Conservation (phyloP, 1,140 invertebrate genomes). For the Eriocheir sinensis region DNA sequence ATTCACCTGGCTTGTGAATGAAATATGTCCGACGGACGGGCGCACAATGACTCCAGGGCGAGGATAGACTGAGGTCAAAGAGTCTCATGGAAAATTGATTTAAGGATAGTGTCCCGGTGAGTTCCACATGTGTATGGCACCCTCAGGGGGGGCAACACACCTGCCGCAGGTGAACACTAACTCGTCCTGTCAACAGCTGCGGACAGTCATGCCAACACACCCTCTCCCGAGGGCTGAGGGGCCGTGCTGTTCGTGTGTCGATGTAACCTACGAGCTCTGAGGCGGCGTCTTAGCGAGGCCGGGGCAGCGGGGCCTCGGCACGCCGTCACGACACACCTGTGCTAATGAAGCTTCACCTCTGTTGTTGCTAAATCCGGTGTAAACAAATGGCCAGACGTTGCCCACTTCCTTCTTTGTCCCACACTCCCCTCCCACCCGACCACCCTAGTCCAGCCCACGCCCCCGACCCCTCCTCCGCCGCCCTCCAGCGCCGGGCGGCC, state of each 20-base stretch:
- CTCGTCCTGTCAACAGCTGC: not conserved
- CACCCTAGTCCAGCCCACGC: not conserved
- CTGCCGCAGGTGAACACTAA: not conserved
- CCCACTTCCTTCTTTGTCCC: not conserved
- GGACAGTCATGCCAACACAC: not conserved
- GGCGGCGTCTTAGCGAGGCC: too few species aligned
- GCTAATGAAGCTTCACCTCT: not conserved
- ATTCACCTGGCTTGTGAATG: not conserved
- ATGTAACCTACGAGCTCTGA: too few species aligned
- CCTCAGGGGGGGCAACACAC: not conserved
- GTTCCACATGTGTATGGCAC: not conserved
- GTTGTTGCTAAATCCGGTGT: conserved; percentile 18
- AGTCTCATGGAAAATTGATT: not conserved
- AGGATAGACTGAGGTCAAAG: not conserved
- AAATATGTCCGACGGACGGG: not conserved
- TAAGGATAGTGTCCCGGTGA: not conserved
- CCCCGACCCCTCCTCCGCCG: not conserved
- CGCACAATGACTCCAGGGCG: not conserved
- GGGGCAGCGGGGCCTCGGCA: not conserved
- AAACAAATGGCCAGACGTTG: not conserved
- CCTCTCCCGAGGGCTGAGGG: not conserved
- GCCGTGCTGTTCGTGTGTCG: not conserved
- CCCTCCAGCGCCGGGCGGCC: not conserved
- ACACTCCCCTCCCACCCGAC: not conserved
- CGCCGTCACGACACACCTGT: not conserved